Percentiles rank a stretch among this genome's conserved stretches.
Evolutionary conservation across 2,888 invertebrate species (phyloP).

Genomic region (Cheilosia grossa): DNA sequence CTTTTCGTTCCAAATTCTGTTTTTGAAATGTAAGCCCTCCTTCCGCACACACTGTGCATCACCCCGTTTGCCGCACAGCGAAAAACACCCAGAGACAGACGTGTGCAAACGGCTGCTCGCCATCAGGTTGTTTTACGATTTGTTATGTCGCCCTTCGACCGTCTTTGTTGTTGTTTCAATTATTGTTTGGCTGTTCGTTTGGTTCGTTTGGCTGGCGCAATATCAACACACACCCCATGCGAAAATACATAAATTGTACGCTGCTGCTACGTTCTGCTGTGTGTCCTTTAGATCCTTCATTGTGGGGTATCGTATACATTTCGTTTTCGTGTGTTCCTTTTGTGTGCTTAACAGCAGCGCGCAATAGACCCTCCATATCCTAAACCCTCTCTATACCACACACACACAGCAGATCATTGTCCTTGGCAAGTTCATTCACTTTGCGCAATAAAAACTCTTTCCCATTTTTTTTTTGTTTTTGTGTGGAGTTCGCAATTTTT

Average conservation of each 20-base stretch:
- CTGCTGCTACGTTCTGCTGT: constrained; percentile 32
- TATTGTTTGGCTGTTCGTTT: constrained; percentile 58
- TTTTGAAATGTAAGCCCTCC: too few species aligned
- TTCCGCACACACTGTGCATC: too few species aligned
- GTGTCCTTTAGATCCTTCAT: constrained; percentile 66
- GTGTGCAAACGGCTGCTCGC: constrained; percentile 46
- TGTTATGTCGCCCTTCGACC: constrained; percentile 53
- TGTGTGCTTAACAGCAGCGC: constrained; percentile 31
- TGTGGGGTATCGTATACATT: constrained; percentile 15
- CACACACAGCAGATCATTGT: constrained; percentile 69
- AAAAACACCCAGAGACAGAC: neutral
- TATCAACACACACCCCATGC: constrained; percentile 70
- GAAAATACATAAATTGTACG: constrained; percentile 50
- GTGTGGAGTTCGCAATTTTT: constrained; percentile 63
- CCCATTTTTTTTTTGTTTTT: constrained; percentile 38
- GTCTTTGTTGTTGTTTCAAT: constrained; percentile 65
- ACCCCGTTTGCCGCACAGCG: too few species aligned
- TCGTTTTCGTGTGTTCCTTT: constrained; percentile 47
- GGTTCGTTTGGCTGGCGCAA: constrained; percentile 70
- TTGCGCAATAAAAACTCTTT: constrained; percentile 48
- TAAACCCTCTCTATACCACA: neutral
- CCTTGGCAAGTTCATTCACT: constrained; percentile 74
- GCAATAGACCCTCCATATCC: constrained; percentile 2
- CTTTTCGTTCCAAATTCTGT: too few species aligned
- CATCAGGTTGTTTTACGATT: constrained; percentile 74